Conservation (phyloP, 2,113 vertebrate species). For the Salvelinus sp. region DNA sequence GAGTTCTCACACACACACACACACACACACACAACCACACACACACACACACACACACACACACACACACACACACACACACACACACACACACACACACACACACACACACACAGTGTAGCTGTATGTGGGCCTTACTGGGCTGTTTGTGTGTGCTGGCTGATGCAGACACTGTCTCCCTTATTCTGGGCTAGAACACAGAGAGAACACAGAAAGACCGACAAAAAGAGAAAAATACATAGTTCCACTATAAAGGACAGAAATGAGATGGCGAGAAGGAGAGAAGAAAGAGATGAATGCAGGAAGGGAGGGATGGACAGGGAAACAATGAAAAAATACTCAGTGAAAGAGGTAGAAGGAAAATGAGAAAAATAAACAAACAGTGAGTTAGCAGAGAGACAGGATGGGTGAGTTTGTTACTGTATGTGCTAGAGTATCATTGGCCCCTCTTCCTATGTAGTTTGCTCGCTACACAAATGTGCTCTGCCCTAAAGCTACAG, state of each 20-base stretch:
- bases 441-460: background rate
- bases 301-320: background rate
- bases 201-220: conserved; percentile 12
- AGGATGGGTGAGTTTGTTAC: background rate
- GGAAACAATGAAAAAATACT: background rate
- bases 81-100: too few relatives aligned
- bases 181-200: conserved; percentile 42
- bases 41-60: conserved; percentile 4
- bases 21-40: conserved; percentile 9
- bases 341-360: background rate
- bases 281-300: background rate
- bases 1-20: conserved; percentile 40
- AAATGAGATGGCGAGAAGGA: background rate
- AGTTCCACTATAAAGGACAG: background rate
- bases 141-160: conserved; percentile 41
- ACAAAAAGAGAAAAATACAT: background rate
- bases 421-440: background rate
- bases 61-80: conserved; percentile 18
- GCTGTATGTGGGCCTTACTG: conserved; percentile 42
- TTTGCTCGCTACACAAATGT: background rate
- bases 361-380: background rate
- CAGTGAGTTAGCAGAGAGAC: background rate
- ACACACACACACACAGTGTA: background rate
- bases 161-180: conserved; percentile 29
- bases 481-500: too few relatives aligned